Evolutionary conservation across 2,113 vertebrate species (phyloP), one percentile per base, ranked within the genome.

Genomic region (Artemisiospiza belli): DNA sequence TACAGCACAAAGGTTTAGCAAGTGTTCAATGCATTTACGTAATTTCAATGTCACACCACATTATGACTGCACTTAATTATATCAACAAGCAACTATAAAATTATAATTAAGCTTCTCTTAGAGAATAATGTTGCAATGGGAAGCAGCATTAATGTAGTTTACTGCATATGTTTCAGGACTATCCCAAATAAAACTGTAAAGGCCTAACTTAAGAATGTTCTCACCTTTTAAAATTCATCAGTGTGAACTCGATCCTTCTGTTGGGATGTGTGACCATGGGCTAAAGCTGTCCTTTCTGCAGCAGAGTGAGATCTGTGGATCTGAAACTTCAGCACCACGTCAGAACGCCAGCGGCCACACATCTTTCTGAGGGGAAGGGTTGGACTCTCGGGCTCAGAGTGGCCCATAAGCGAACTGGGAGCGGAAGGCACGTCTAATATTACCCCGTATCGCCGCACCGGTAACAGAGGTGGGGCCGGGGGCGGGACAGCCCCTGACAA

Each of bases 401-500:
- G 33, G 5, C 4, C 33, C 13, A 0, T 10, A 14, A 23, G 15
- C 2, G 17, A 12, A 12, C 0, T 3, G 31, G 12, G 41, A 66
- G 37, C 2, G 8, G 62, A 31, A 46, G 8, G 5, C 12, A 5
- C 3, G 1, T 28, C 16, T 23, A 0, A 2, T 21, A 35, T 37
- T 19, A 6, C 15, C 5, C 35, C 16, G 7, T 5, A 13, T 5
- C 9, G 2, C 25, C 1, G 18, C 37, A 2, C 1, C 2, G 10
- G 23, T 10, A 0, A 7, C 31, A 3, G 35, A 28, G 11, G 18
- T 6, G 41, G 35, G 63, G 9, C 7, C 4, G 0, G 10, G 9
- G 8, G 0, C 10, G 41, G 2, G 20, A 3, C 9, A 19, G 78
- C n/a, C 1, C 14, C 30, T 4, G 44, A 1, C 2, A 11, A 44